Evolutionary conservation across 2,113 vertebrate genomes (phyloP), one percentile per base, ranked within the genome.

Genomic region (Scytalopus superciliaris): DNA sequence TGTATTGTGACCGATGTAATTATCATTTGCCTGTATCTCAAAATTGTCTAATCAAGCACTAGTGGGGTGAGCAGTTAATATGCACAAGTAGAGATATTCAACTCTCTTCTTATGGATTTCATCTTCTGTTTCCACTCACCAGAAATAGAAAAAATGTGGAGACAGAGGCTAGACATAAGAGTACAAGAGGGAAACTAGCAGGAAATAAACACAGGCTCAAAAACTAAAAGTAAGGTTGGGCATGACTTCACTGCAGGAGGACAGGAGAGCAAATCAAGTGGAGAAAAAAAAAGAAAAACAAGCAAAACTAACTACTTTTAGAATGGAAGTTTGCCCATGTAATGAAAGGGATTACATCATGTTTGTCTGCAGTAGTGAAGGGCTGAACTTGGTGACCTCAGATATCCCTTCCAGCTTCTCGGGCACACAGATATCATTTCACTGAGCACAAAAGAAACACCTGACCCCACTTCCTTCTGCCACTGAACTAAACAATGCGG

Each of bases 381-480:
- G 68, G 80, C 76, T 90, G 93, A 94, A 92, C 93, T 74, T 2
- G 0, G 64, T 78, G 93, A 95, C 95, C 94, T 95, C 86, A 90
- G 80, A 84, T 89, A 92, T 81, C 86, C 89, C 69, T 92, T 86
- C 88, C 89, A 92, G 86, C 89, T 70, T 67, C 83, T 90, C 16
- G 2, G 60, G 56, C 73, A 84, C 84, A 77, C 59, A 94, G 79
- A 45, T 90, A 84, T 1, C 39, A 70, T 93, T 93, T 90, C 89
- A 88, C 68, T 12, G 60, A 84, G 72, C 86, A 94, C 92, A 94
- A 95, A 95, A 93, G 86, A 84, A 94, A 90, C 86, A 94, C 93
- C 93, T 93, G 92, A 90, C 72, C 75, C 78, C 0, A 3, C 63
- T 83, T 83, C 78, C 74, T 84, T 87, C 80, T 95, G 82, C 85